phyloP scores from a whole-genome alignment of 2,888 invertebrate genomes.

The Teleogryllus oceanicus region DNA sequence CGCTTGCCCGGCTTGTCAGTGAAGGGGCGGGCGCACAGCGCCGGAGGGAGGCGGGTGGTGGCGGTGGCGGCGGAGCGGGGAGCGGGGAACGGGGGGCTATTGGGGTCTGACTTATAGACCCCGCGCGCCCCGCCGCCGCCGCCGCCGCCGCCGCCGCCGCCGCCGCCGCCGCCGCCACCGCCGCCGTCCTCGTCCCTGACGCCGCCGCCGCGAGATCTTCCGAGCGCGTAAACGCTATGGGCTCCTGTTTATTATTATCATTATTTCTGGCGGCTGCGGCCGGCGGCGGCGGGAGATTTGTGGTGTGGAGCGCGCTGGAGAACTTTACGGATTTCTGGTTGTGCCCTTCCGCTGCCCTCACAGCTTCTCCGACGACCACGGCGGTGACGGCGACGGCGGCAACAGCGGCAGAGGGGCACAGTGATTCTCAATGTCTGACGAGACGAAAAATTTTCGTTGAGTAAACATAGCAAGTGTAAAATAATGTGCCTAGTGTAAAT shows the following conservation, averaged over 20 bases:
- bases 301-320: not conserved
- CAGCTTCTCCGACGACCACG: not conserved
- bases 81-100: constrained; percentile 2
- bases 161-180: not conserved
- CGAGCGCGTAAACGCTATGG: constrained; percentile 10
- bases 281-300: constrained; percentile 12
- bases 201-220: constrained; percentile 18
- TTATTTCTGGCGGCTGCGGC: not conserved
- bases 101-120: constrained; percentile 4
- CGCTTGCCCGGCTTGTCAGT: constrained; percentile 18
- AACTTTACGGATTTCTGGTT: constrained; percentile 18
- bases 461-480: too few relatives aligned
- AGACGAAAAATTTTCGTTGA: too few relatives aligned
- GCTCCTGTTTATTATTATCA: constrained; percentile 18
- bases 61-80: not conserved
- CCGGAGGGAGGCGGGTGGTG: not conserved
- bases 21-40: not conserved
- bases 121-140: not conserved
- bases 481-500: too few relatives aligned
- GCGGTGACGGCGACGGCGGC: not conserved
- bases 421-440: too few relatives aligned
- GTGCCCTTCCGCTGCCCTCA: not conserved
- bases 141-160: not conserved
- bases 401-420: too few relatives aligned
- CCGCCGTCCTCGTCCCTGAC: not conserved